phyloP scores from a whole-genome alignment of 2,797 vertebrate species.

The Lepilemur ruficaudatus region DNA sequence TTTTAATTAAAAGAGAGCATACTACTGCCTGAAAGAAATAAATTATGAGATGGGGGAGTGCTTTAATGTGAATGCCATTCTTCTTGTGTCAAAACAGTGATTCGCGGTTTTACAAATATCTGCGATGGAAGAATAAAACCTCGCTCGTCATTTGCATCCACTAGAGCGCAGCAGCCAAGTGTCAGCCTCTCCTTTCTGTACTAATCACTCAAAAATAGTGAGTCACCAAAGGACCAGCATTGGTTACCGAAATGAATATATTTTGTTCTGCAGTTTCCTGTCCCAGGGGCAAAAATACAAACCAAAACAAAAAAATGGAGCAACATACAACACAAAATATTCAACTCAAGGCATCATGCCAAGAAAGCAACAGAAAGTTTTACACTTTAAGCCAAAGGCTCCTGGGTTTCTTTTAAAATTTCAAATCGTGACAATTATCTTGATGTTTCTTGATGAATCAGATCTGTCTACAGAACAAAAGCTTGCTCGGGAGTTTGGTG shows the following conservation, averaged over 20 bases:
- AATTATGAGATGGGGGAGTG: not conserved
- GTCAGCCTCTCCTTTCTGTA: not conserved
- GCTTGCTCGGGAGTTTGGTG: conserved; percentile 77
- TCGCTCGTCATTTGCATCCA: not conserved
- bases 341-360: conserved; percentile 84
- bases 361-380: conserved; percentile 86
- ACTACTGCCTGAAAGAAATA: not conserved
- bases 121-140: not conserved
- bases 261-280: conserved; percentile 86
- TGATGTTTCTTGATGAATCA: conserved; percentile 87
- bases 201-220: not conserved
- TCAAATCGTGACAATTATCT: conserved; percentile 89
- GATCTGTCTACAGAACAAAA: conserved; percentile 83
- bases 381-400: conserved; percentile 84
- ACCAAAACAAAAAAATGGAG: conserved; percentile 84
- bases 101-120: not conserved
- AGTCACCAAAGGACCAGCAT: conserved; percentile 68
- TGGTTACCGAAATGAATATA: conserved; percentile 81
- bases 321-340: conserved; percentile 80
- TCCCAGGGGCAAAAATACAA: conserved; percentile 83
- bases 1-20: conserved; percentile 35
- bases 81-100: conserved; percentile 16
- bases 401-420: conserved; percentile 86
- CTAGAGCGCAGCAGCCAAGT: conserved; percentile 3
- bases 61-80: not conserved